Evolutionary conservation across 1,140 invertebrate genomes (phyloP), one percentile per base, ranked within the genome.

Genomic region (Thaumatotibia leucotreta): DNA sequence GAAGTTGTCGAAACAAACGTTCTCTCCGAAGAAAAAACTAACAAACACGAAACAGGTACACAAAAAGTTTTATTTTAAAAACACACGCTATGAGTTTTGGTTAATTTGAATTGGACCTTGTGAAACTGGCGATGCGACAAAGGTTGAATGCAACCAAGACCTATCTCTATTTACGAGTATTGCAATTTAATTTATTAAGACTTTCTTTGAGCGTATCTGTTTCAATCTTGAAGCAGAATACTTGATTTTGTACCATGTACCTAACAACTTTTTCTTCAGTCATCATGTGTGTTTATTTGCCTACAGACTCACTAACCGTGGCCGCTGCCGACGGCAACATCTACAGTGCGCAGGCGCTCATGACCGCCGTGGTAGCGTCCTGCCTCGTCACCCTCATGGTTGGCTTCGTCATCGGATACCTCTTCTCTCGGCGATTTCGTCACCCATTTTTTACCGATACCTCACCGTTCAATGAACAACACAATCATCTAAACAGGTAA

Each of bases 321-420:
- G 91, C 92, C 76, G 92, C 92, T 39, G 93, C 94, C 31, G 94
- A 91, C 11, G 87, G 87, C 14, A 89, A 94, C 63, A 95, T 96
- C 33, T 96, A 96, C 84, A 95, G 95, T 9, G 95, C 95, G 0
- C 95, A 96, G 74, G 96, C 96, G 0, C 85, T 97, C 52, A 94
- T 96, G 22, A 95, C 96, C 52, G 95, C 95, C 4, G 94, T 97
- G 9, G 93, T 95, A 20, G 95, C 94, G 3, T 95, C 95, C 6
- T 96, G 96, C 76, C 91, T 97, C 50, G 94, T 95, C 52, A 96
- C 96, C 1, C 91, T 97, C 49, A 93, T 96, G 79, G 93, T 97
- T 31, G 96, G 96, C 32, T 97, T 97, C 84, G 94, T 96, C 39
- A 94, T 94, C 63, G 96, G 96, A 2, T 97, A 96, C 83, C 93